Evolutionary conservation across 2,797 vertebrate genomes (phyloP), one percentile per base, ranked within the genome.

Genomic region (Pseudomugil tenellus): DNA sequence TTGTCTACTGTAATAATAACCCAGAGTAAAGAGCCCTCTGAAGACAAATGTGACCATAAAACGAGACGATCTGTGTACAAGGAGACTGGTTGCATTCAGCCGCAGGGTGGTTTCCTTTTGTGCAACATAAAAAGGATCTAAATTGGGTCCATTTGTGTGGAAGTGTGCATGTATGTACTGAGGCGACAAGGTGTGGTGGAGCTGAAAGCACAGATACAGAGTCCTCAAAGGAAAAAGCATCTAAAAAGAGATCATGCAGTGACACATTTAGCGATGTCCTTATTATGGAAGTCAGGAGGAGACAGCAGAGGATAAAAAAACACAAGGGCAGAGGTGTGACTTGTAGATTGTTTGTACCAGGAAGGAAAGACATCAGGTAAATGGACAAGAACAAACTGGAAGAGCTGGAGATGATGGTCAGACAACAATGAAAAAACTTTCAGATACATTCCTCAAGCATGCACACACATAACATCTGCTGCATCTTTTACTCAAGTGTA

Each of bases 261-360:
- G 73, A 74, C 77, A 80, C 70, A 76, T 59, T 75, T 74, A 69
- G 69, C n/a, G 5, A 41, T 76, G 84, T 79, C 80, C 84, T 84
- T 68, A 56, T 78, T 84, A 77, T 11, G 3, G 32, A 23, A 49
- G 56, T 39, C 4, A 35, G 56, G 39, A 41, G 25, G 46, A 69
- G 31, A 43, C 26, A 54, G 65, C 16, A 23, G 31, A 39, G 26
- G 34, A 63, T 41, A 48, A 72, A 48, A 67, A 74, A 66, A 74
- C 13, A 54, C 2, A 26, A 29, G n/a, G 37, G 70, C 9, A 19
- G 69, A 28, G 49, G 21, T 48, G 62, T 11, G n/a, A 80, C 60
- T n/a, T n/a, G 67, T 4, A 43, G 56, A 48, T 13, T 3, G 54
- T 84, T 70, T 64, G 37, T 34, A 58, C 35, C 55, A 51, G 57